Conservation (phyloP, 2,113 vertebrate species). For the Alectura lathami region DNA sequence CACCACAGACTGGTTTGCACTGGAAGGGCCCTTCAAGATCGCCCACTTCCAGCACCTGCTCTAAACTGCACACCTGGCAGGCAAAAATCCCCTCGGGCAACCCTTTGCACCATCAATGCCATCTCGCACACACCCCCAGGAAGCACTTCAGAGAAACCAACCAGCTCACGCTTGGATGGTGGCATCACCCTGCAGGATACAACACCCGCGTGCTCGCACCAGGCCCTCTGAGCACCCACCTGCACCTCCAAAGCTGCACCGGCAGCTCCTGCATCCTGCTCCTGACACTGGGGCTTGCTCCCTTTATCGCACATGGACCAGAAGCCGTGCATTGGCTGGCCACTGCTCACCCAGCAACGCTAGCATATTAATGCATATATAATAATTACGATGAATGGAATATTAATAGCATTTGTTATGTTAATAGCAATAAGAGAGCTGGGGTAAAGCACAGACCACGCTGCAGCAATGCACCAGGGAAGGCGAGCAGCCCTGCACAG, state of each 20-base stretch:
- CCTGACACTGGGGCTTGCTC: no score
- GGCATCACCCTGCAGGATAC: rapidly evolving
- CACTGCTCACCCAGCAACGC: not conserved
- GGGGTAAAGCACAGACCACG: not conserved
- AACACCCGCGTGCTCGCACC: not conserved
- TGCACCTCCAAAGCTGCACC: not conserved
- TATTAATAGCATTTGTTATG: not conserved
- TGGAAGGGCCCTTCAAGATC: not conserved
- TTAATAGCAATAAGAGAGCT: not conserved
- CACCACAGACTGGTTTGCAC: not conserved
- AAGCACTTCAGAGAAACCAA: no score
- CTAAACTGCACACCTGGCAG: rapidly evolving
- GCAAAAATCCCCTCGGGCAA: rapidly evolving
- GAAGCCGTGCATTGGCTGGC: not conserved
- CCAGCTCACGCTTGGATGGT: rapidly evolving
- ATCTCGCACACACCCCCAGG: rapidly evolving
- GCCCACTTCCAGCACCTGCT: not conserved
- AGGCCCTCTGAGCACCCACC: not conserved
- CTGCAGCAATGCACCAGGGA: not conserved
- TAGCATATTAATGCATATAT: not conserved
- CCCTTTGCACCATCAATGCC: not conserved
- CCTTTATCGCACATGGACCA: not conserved
- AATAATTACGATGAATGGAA: not conserved
- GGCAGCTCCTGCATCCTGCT: not conserved
- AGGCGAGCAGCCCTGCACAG: not conserved